Conservation (phyloP, 2,113 vertebrate genomes). For the Carassius gibelio region DNA sequence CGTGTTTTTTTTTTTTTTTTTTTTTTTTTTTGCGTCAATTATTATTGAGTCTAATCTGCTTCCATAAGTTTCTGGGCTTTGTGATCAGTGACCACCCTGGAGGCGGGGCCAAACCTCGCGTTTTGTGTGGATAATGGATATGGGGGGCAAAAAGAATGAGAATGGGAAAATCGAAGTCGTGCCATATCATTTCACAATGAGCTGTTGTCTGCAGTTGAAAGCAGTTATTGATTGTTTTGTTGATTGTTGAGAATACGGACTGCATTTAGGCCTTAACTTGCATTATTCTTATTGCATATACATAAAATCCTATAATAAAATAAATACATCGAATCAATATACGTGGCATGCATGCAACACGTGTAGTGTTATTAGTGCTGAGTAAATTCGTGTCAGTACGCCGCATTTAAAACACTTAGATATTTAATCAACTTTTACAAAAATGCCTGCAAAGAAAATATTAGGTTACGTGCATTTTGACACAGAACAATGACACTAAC, state of each 20-base stretch:
- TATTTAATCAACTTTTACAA: no score
- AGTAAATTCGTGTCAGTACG: neutral
- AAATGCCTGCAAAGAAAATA: no score
- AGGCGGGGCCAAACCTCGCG: conserved; percentile 9
- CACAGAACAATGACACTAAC: no score
- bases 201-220: neutral
- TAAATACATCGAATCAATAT: neutral
- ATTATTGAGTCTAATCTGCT: no score
- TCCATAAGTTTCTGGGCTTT: neutral
- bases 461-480: no score
- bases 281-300: neutral
- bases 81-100: neutral
- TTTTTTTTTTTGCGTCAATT: no score
- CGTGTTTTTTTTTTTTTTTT: no score
- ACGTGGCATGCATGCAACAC: neutral
- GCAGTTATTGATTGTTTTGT: conserved; percentile 16
- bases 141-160: neutral
- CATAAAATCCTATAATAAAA: neutral
- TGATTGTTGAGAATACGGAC: neutral
- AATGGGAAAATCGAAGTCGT: neutral
- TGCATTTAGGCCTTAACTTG: neutral
- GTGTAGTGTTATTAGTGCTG: neutral
- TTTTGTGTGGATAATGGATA: neutral
- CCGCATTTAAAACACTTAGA: neutral
- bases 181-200: neutral